Conservation (phyloP, 1,140 invertebrate species). For the Pygmarrhopalites habei region DNA sequence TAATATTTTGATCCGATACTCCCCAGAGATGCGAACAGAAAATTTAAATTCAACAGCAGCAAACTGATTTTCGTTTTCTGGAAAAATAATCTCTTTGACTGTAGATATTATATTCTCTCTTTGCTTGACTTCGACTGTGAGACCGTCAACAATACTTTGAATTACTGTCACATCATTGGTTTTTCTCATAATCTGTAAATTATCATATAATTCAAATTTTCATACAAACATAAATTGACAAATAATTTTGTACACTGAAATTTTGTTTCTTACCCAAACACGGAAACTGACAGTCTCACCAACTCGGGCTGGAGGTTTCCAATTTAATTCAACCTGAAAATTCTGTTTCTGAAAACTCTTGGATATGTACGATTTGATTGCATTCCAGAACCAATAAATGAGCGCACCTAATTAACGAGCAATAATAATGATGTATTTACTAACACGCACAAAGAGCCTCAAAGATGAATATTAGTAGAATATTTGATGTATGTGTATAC, state of each 20-base stretch:
- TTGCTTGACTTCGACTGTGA: constrained; percentile 9
- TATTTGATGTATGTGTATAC: no score
- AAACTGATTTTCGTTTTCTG: constrained; percentile 3
- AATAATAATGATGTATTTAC: no score
- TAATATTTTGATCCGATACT: constrained; percentile 29
- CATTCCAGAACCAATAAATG: neutral
- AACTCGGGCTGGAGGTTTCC: constrained; percentile 4
- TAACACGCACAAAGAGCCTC: no score
- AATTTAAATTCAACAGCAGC: constrained; percentile 26
- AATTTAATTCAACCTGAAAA: neutral
- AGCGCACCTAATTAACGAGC: no score
- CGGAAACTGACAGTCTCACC: constrained; percentile 27
- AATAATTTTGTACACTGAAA: neutral
- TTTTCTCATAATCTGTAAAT: neutral
- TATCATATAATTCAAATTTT: neutral
- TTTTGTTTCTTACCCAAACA: constrained; percentile 18
- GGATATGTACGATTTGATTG: neutral
- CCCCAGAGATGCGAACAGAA: constrained; percentile 30
- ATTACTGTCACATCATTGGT: neutral
- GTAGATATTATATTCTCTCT: neutral
- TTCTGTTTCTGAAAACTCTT: neutral
- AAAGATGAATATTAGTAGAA: no score
- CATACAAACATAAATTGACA: neutral
- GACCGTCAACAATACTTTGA: neutral
- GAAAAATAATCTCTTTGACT: constrained; percentile 4